phyloP scores from a whole-genome alignment of 2,113 vertebrate genomes.

The Acanthisitta chloris region DNA sequence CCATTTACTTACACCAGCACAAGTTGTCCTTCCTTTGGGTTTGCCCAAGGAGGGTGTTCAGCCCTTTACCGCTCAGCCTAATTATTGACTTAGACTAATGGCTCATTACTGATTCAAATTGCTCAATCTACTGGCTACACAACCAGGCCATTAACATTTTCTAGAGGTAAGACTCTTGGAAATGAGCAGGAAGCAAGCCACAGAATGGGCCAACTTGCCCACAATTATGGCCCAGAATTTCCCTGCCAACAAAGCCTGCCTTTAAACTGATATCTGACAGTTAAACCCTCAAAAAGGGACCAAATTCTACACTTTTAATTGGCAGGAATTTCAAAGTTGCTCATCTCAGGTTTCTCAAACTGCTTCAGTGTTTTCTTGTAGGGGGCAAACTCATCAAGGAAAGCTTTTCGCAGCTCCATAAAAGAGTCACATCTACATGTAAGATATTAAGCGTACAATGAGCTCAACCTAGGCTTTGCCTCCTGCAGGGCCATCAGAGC shows the following conservation, averaged over 20 bases:
- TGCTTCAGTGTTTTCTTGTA: not conserved
- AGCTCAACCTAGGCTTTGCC: not conserved
- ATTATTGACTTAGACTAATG: constrained; percentile 36
- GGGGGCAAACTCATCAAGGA: not conserved
- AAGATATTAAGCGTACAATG: not conserved
- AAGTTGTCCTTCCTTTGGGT: not conserved
- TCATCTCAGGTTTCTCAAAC: not conserved
- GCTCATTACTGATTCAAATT: constrained; percentile 27
- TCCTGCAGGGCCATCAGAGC: not conserved
- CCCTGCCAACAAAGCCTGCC: not conserved
- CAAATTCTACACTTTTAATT: not conserved
- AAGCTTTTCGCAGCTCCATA: not conserved
- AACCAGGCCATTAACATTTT: constrained; percentile 3
- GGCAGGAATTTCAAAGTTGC: not conserved
- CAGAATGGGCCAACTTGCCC: not conserved
- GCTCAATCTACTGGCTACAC: not conserved
- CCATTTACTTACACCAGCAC: not conserved
- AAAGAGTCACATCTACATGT: not conserved
- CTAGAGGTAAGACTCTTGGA: not conserved
- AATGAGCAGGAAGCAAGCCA: not conserved
- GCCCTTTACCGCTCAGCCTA: not conserved
- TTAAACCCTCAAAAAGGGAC: not conserved
- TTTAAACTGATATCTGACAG: not conserved
- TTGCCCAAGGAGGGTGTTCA: not conserved
- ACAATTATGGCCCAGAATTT: not conserved